Conservation (phyloP, 2,797 vertebrate genomes). For the Gobionotothen gibberifrons region DNA sequence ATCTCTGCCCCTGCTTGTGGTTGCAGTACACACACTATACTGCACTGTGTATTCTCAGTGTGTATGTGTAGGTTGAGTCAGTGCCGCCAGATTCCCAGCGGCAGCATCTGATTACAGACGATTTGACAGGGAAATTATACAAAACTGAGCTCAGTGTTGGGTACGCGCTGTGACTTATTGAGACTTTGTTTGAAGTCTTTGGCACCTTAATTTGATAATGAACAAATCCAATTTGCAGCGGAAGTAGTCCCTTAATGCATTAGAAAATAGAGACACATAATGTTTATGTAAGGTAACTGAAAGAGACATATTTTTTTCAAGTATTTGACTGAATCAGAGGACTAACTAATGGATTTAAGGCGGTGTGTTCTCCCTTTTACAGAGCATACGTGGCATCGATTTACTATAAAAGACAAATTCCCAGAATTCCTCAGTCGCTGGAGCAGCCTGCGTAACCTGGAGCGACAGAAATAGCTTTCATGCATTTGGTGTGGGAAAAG, state of each 20-base stretch:
- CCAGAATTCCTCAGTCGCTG: constrained; percentile 26
- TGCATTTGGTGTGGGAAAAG: constrained; percentile 68
- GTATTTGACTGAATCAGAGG: neutral
- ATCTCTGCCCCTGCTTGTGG: neutral
- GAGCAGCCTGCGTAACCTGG: constrained; percentile 42
- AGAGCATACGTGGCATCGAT: neutral
- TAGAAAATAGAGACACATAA: neutral
- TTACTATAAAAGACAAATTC: constrained; percentile 20
- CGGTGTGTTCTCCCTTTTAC: constrained; percentile 1
- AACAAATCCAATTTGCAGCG: neutral
- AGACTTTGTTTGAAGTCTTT: neutral
- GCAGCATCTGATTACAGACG: constrained; percentile 39
- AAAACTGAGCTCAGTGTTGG: constrained; percentile 17
- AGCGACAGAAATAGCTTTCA: constrained; percentile 65
- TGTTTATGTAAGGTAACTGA: neutral
- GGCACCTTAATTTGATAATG: neutral
- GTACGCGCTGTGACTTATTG: constrained; percentile 5
- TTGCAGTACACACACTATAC: neutral
- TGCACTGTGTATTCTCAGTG: neutral
- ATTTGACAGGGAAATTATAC: constrained; percentile 28
- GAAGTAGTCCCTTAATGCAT: neutral
- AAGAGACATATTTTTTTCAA: neutral
- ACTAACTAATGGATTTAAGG: constrained; percentile 39
- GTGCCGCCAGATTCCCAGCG: constrained; percentile 3
- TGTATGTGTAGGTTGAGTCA: neutral